These are phyloP conservation scores for Brachylomia viminalis DNA, from an alignment of 2,888 invertebrate species.

Conservation along the genomic window DNA sequence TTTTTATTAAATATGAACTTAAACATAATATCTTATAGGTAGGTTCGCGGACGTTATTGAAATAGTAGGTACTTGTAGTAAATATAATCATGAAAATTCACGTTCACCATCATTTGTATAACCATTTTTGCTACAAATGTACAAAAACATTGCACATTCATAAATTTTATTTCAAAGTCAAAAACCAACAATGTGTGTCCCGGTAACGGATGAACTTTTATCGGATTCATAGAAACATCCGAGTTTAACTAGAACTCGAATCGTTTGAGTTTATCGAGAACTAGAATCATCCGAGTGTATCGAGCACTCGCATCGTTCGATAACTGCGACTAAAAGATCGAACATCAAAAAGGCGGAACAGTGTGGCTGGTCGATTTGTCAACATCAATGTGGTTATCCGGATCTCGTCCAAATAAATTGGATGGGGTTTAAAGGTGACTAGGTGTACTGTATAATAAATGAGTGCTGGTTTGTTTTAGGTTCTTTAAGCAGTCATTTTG, in stretches of 20 bases:
- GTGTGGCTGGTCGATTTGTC: conserved; percentile 84
- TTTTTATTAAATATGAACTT: neutral
- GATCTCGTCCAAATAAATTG: conserved; percentile 84
- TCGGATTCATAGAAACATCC: conserved; percentile 35
- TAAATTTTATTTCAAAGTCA: neutral
- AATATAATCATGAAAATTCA: neutral
- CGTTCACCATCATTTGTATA: neutral
- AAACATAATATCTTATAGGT: neutral
- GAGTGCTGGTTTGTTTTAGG: conserved; percentile 57
- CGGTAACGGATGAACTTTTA: conserved; percentile 12
- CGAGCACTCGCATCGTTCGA: conserved; percentile 63
- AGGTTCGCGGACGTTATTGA: neutral
- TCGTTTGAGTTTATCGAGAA: conserved; percentile 60
- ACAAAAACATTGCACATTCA: neutral
- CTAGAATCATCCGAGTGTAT: conserved; percentile 61
- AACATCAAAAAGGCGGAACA: conserved; percentile 87
- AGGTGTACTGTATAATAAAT: conserved; percentile 68
- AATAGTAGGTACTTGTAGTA: neutral
- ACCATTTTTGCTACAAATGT: neutral
- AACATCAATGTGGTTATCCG: conserved; percentile 85
- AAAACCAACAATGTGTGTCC: neutral
- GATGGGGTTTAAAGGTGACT: conserved; percentile 81
- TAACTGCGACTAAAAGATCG: conserved; percentile 82
- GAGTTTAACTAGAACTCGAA: conserved; percentile 39
- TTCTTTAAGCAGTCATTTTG: conserved; percentile 26